These are phyloP conservation scores for Scomber colias DNA, from an alignment of 2,113 vertebrate genomes.

Conservation along the genomic window DNA sequence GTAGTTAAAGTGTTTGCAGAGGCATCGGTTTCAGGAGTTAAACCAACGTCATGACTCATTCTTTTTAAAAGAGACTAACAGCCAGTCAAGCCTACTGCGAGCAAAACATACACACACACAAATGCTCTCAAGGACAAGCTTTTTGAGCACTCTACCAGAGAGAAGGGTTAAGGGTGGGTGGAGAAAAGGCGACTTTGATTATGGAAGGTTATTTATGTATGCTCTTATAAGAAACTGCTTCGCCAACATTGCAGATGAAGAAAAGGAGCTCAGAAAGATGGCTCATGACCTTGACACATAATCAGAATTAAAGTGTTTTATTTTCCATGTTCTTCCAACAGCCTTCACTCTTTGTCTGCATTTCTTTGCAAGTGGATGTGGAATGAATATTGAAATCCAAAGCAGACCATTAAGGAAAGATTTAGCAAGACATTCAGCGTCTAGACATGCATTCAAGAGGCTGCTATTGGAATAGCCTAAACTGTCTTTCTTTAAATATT, in stretches of 20 bases:
- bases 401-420: slow-evolving; percentile 5
- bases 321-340: slow-evolving; percentile 5
- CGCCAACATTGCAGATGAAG: slow-evolving; percentile 29
- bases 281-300: slow-evolving; percentile 32
- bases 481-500: slow-evolving; percentile 17
- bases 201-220: slow-evolving; percentile 41
- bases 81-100: slow-evolving; percentile 3
- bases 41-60: neutral
- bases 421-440: neutral
- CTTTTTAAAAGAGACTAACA: slow-evolving; percentile 33
- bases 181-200: slow-evolving; percentile 7
- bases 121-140: slow-evolving; percentile 41
- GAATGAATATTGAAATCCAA: slow-evolving; percentile 31
- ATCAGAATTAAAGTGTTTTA: slow-evolving; percentile 30
- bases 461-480: slow-evolving; percentile 6
- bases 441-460: slow-evolving; percentile 3
- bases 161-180: slow-evolving; percentile 41
- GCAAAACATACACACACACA: neutral
- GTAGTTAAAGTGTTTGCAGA: slow-evolving; percentile 26
- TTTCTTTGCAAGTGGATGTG: slow-evolving; percentile 19
- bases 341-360: slow-evolving; percentile 20
- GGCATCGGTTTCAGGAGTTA: slow-evolving; percentile 20
- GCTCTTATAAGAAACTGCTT: slow-evolving; percentile 33
- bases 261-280: slow-evolving; percentile 27
- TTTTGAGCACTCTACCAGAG: slow-evolving; percentile 30